These are phyloP conservation scores for Hylyphantes graminicola DNA, from an alignment of 1,140 invertebrate species.

Conservation along the genomic window DNA sequence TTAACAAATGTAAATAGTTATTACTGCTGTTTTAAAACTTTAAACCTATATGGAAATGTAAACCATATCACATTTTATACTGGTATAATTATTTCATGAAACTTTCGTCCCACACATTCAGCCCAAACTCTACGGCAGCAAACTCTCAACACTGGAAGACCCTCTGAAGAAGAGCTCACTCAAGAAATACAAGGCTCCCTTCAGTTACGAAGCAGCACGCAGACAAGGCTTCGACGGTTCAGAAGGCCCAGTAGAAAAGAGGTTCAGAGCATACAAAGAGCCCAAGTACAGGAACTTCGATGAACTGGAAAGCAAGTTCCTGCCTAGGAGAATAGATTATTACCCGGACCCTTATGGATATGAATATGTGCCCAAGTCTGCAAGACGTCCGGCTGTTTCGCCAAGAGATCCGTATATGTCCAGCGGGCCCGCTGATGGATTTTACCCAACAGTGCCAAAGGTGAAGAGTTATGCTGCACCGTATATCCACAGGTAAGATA, in stretches of 20 bases:
- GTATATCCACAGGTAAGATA: slow-evolving; percentile 31
- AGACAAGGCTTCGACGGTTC: slow-evolving; percentile 7
- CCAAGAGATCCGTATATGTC: slow-evolving; percentile 41
- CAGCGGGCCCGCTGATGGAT: not conserved
- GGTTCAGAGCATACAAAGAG: not conserved
- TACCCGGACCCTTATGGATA: not conserved
- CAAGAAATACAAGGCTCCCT: slow-evolving; percentile 27
- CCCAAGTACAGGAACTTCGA: slow-evolving; percentile 52
- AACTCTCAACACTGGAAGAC: not conserved
- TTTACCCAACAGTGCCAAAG: slow-evolving; percentile 35
- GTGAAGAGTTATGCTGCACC: slow-evolving; percentile 27
- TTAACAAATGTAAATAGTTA: too few species aligned
- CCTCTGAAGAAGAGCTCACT: not conserved
- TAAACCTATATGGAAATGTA: too few species aligned
- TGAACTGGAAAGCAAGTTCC: slow-evolving; percentile 42
- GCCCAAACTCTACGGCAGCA: slow-evolving; percentile 20
- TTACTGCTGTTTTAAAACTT: too few species aligned
- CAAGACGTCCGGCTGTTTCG: slow-evolving; percentile 1
- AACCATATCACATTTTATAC: too few species aligned
- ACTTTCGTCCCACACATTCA: not conserved
- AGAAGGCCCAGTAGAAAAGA: not conserved
- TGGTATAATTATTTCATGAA: too few species aligned
- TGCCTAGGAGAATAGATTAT: slow-evolving; percentile 26
- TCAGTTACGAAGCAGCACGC: slow-evolving; percentile 7
- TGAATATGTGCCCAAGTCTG: not conserved